Conservation (phyloP, 2,797 vertebrate species). For the Capromys pilorides region DNA sequence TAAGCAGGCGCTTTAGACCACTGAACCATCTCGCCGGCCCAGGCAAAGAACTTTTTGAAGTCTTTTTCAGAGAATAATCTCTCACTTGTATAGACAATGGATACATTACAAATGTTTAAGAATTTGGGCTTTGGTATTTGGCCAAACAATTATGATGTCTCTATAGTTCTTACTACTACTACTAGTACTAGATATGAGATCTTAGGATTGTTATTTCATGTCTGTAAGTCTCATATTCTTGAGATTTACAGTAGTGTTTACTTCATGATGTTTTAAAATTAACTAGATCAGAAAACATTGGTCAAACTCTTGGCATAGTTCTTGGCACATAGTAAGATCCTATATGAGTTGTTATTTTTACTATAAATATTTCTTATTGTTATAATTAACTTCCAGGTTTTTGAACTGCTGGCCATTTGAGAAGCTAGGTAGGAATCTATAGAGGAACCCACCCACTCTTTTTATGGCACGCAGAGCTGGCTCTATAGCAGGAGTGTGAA, state of each 20-base stretch:
- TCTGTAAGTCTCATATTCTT: neutral
- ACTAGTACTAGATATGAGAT: neutral
- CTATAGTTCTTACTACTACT: neutral
- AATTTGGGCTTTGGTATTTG: neutral
- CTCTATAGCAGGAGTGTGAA: neutral
- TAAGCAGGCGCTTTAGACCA: too few relatives aligned
- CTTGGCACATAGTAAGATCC: neutral
- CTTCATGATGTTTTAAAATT: neutral
- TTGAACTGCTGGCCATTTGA: neutral
- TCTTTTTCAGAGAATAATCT: conserved; percentile 4
- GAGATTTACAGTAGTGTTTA: neutral
- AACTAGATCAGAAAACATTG: neutral
- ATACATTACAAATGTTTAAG: neutral
- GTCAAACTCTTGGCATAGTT: neutral
- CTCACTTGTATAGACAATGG: neutral
- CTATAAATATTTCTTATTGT: neutral
- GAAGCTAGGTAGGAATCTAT: neutral
- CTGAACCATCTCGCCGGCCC: too few relatives aligned
- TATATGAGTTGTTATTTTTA: neutral
- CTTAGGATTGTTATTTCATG: neutral
- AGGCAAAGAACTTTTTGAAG: neutral
- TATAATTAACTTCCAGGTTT: neutral
- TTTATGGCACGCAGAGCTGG: neutral
- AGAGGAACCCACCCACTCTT: too few relatives aligned
- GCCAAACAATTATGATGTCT: neutral